Base-by-base conservation (phyloP, 1,140 invertebrate genomes). In the Drosophila mauritiana region DNA sequence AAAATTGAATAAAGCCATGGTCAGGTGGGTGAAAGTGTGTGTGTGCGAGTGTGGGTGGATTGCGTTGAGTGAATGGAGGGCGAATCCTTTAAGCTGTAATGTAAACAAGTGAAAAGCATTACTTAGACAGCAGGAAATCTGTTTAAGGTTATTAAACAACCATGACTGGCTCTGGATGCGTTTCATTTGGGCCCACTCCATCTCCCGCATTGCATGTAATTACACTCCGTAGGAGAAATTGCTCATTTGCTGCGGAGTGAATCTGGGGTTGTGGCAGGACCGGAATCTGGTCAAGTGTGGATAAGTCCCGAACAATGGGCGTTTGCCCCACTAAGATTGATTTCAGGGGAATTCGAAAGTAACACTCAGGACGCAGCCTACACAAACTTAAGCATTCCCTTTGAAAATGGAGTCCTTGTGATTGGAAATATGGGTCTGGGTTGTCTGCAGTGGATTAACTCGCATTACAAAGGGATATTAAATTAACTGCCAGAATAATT, bases 41-140 rank as follows among this genome's bases (percentile, higher is more conserved):
- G 68, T 5, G 27, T 1, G 51, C 36, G 12, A n/a, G 20, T 39
- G n/a, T 51, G 27, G 4, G 36, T 42, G 69, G 48, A 48, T n/a
- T n/a, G 22, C 13, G 31, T 17, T 36, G 49, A 25, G 39, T 39
- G 10, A n/a, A n/a, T 39, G 63, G 22, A 31, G 36, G 62, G 27
- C 10, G 59, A 59, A 72, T 73, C 63, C 54, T 56, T 88, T 86
- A 86, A 86, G 82, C 82, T 78, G 62, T 62, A 79, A 53, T 86
- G 82, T 88, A 88, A 88, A 72, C 83, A 86, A 73, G 78, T 61
- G 79, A 73, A 79, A 81, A 86, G 82, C 82, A 85, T 86, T 81
- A 81, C 68, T 62, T 72, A 75, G 74, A 73, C 62, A 75, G 67
- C 55, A 56, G 61, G 45, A 69, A 83, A 84, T 73, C 75, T 61